Percentiles rank a stretch among this genome's conserved stretches.
These are phyloP conservation scores for Hybos culiciformis DNA, from an alignment of 2,888 invertebrate genomes.

Conservation along the genomic window DNA sequence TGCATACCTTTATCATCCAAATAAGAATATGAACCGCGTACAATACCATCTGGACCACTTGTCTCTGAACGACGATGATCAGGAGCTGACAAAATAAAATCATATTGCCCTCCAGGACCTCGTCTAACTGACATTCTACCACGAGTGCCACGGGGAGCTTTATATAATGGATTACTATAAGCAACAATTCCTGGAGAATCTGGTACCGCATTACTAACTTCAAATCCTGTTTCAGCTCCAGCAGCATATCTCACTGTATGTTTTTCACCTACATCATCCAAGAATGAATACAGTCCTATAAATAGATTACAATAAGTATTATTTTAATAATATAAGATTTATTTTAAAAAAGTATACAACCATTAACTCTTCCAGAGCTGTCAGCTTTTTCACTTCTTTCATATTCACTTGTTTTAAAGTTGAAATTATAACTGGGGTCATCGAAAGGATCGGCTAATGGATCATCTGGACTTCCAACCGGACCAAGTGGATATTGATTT, in stretches of 20 bases:
- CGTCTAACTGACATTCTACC: constrained; percentile 60
- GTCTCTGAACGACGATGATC: constrained; percentile 62
- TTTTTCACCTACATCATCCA: constrained; percentile 61
- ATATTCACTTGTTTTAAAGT: constrained; percentile 51
- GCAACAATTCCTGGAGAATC: constrained; percentile 48
- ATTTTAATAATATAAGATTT: not conserved
- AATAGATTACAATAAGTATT: not conserved
- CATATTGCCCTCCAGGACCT: constrained; percentile 59
- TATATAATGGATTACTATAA: constrained; percentile 48
- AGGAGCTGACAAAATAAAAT: constrained; percentile 61
- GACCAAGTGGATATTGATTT: constrained; percentile 50
- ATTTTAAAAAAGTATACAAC: constrained; percentile 22
- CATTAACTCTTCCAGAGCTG: constrained; percentile 46
- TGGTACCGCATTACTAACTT: constrained; percentile 57
- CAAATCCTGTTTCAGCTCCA: constrained; percentile 60
- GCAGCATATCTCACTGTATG: constrained; percentile 66
- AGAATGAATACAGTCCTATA: constrained; percentile 52
- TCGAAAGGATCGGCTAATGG: constrained; percentile 63
- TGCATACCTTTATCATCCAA: constrained; percentile 66
- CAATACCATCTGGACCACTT: constrained; percentile 56
- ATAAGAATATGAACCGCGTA: constrained; percentile 63
- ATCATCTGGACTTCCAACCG: constrained; percentile 54
- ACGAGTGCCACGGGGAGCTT: constrained; percentile 48
- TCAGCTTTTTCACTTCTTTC: constrained; percentile 53
- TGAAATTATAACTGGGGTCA: constrained; percentile 61